Base-by-base conservation (phyloP, 2,888 invertebrate species). In the Microplitis manilae region DNA sequence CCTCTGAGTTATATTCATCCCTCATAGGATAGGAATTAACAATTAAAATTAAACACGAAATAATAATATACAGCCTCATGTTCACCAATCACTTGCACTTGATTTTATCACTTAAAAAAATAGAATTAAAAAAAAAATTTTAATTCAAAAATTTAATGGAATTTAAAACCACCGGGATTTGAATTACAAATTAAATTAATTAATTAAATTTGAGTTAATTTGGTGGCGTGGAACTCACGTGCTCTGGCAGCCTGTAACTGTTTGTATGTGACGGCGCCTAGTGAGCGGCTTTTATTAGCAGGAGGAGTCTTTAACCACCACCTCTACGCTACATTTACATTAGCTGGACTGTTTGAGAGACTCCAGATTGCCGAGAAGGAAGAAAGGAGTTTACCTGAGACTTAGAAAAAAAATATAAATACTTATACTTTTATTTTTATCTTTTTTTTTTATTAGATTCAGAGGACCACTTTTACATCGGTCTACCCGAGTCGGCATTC, bases 211-310 rank as follows among this genome's bases (percentile, higher is more conserved):
- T 50, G 8, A 13, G 1, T 50, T 8, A 50, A 50, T 50, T 50
- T 64, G 17, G 38, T 50, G 40, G 17, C 30, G 5, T 30, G 84
- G 85, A 86, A 81, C 84, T 81, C 82, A 78, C 81, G 82, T 65
- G 65, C 65, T 65, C 82, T 87, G 87, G 86, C 84, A 85, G 87
- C 87, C 88, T 87, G 87, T 87, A 84, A 88, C 88, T 88, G 87
- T 87, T 87, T 88, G 88, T 87, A 67, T 73, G 85, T 88, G 84
- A 83, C 85, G 81, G 83, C 86, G 87, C 84, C 86, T 86, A 87
- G 88, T 86, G 87, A 88, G 87, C 88, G 87, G 88, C 87, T 89
- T 89, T 87, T 89, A 89, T 89, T 88, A 86, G 87, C 88, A 87
- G 88, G 87, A 87, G 89, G 88, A 87, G 88, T 84, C 87, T 86